These are phyloP conservation scores for Pavo muticus DNA, from an alignment of 2,113 vertebrate genomes.

Conservation along the genomic window DNA sequence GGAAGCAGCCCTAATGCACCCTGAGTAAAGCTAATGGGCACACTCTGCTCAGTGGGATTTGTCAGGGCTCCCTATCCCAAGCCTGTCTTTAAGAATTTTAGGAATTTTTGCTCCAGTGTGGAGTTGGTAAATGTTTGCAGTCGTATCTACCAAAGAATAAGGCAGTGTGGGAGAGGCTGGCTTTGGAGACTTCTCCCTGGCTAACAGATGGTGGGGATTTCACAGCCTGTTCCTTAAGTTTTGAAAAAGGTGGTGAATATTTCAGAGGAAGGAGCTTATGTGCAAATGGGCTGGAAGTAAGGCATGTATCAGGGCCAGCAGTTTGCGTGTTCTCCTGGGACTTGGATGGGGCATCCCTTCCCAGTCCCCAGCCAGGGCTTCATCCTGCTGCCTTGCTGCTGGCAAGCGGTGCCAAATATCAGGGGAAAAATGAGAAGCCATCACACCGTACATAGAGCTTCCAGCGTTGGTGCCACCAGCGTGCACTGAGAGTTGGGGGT, in stretches of 20 bases:
- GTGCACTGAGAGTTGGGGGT: neutral
- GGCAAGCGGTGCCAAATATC: neutral
- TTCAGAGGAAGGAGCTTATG: neutral
- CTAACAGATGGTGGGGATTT: neutral
- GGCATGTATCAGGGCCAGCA: fast-evolving
- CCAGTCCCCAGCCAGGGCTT: neutral
- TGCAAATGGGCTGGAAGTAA: neutral
- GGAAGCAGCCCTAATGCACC: neutral
- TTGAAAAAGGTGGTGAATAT: neutral
- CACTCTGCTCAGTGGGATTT: fast-evolving
- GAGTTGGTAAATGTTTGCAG: neutral
- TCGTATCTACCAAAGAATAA: neutral
- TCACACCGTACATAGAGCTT: fast-evolving
- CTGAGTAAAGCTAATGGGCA: neutral
- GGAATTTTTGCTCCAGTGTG: neutral
- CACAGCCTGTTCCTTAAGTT: neutral
- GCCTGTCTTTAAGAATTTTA: neutral
- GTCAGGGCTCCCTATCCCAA: neutral
- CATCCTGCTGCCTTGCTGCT: neutral
- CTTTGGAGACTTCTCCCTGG: neutral
- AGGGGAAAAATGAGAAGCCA: neutral
- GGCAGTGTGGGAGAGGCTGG: slow-evolving; percentile 1
- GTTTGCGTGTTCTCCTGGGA: neutral
- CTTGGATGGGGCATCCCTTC: neutral
- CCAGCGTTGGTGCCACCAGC: fast-evolving